These are phyloP conservation scores for Lepidonotus clava DNA, from an alignment of 2,888 invertebrate species.

Conservation along the genomic window DNA sequence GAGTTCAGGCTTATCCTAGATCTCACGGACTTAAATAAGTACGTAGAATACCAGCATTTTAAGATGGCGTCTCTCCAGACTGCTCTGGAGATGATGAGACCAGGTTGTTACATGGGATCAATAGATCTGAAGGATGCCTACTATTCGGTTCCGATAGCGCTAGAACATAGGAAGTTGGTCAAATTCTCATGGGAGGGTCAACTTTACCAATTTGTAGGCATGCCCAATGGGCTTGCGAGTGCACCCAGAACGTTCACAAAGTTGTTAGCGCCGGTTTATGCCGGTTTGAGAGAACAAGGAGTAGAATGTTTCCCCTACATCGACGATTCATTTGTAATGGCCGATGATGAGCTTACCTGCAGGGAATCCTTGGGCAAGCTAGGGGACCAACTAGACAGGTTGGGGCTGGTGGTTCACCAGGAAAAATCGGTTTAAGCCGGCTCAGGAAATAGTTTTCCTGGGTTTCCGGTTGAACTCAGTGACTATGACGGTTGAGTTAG, in stretches of 20 bases:
- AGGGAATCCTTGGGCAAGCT: background rate
- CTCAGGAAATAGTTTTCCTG: background rate
- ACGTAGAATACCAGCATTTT: background rate
- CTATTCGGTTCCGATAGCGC: background rate
- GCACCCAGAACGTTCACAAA: background rate
- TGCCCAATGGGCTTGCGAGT: background rate
- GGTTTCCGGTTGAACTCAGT: background rate
- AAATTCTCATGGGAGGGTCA: background rate
- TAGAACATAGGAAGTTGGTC: background rate
- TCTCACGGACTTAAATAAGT: conserved; percentile 23
- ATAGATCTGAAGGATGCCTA: background rate
- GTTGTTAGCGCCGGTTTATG: background rate
- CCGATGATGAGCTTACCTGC: background rate
- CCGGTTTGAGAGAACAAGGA: background rate
- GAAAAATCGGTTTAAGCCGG: background rate
- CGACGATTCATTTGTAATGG: background rate
- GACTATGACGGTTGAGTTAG: background rate
- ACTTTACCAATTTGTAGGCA: background rate
- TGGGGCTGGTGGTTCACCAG: background rate
- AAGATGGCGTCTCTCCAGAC: conserved; percentile 55
- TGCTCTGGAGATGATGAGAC: conserved; percentile 50
- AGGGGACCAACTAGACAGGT: background rate
- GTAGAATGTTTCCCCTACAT: background rate
- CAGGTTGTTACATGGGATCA: background rate
- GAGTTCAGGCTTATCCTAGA: background rate